These are phyloP conservation scores for Drosophila ficusphila DNA, from an alignment of 1,140 invertebrate species.

Conservation along the genomic window DNA sequence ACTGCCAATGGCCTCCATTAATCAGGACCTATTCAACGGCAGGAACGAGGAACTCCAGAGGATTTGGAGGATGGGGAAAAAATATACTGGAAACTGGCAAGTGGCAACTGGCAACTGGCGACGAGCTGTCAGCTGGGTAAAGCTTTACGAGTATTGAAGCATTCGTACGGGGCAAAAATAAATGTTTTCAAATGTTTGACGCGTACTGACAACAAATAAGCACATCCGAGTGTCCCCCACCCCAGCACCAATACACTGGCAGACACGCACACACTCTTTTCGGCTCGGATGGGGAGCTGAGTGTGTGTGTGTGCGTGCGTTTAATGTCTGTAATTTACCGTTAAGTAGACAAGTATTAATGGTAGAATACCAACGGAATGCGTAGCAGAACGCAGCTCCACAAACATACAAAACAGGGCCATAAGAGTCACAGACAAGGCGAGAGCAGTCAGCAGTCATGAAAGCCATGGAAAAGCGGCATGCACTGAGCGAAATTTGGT, in stretches of 20 bases:
- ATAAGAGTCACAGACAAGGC: conserved; percentile 52
- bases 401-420: conserved; percentile 66
- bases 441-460: conserved; percentile 45
- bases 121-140: conserved; percentile 60
- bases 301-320: conserved; percentile 65
- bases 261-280: conserved; percentile 41
- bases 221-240: conserved; percentile 35
- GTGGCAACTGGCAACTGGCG: conserved; percentile 33
- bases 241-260: conserved; percentile 16
- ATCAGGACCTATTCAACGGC: conserved; percentile 2
- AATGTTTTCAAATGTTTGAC: conserved; percentile 82
- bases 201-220: conserved; percentile 81
- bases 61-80: conserved; percentile 34
- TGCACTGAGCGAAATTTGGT: background rate
- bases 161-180: conserved; percentile 75
- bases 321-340: conserved; percentile 83
- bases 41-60: background rate
- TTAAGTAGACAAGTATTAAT: conserved; percentile 84
- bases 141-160: conserved; percentile 66
- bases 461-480: conserved; percentile 47
- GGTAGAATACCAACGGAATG: conserved; percentile 83
- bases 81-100: conserved; percentile 43
- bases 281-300: conserved; percentile 8
- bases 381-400: conserved; percentile 74
- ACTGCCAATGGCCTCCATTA: conserved; percentile 15